Percentiles rank a stretch among this genome's conserved stretches.
Evolutionary conservation across 2,888 invertebrate species (phyloP).

Genomic region (Drosophila peninsularis): DNA sequence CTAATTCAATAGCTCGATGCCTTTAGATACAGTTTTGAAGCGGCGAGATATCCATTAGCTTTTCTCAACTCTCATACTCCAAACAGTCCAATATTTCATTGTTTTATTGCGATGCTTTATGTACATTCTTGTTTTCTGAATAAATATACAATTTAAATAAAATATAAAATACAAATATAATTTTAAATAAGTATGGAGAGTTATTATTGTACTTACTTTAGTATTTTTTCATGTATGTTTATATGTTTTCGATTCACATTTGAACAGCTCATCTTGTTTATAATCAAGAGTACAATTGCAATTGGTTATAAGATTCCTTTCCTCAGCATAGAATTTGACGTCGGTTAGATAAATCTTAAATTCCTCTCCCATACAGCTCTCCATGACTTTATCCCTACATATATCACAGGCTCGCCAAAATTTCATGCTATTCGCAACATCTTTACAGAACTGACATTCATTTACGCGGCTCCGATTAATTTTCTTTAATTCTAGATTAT

Average conservation of each 20-base stretch:
- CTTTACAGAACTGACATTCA: conserved; percentile 15
- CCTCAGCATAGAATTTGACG: conserved; percentile 1
- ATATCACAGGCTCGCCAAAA: conserved; percentile 12
- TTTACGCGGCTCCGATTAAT: too few species aligned
- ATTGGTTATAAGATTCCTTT: neutral
- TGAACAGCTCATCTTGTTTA: neutral
- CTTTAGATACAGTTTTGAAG: neutral
- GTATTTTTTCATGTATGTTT: neutral
- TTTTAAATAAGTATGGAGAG: too few species aligned
- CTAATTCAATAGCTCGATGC: neutral
- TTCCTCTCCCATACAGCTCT: neutral
- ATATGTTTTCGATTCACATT: neutral
- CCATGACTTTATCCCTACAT: neutral
- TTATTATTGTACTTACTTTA: too few species aligned
- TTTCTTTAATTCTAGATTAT: neutral
- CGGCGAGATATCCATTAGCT: too few species aligned
- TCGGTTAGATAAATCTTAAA: neutral
- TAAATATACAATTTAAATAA: too few species aligned
- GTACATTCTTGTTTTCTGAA: too few species aligned
- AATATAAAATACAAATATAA: too few species aligned
- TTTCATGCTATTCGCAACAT: conserved; percentile 19
- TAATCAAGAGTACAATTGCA: conserved; percentile 17
- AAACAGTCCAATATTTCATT: too few species aligned
- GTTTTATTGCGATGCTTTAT: too few species aligned
- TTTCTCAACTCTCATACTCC: too few species aligned